Percentiles rank a stretch among this genome's conserved stretches.
Conservation (phyloP, 64 coral and sea anemone species). For the Trachythela sp. region DNA sequence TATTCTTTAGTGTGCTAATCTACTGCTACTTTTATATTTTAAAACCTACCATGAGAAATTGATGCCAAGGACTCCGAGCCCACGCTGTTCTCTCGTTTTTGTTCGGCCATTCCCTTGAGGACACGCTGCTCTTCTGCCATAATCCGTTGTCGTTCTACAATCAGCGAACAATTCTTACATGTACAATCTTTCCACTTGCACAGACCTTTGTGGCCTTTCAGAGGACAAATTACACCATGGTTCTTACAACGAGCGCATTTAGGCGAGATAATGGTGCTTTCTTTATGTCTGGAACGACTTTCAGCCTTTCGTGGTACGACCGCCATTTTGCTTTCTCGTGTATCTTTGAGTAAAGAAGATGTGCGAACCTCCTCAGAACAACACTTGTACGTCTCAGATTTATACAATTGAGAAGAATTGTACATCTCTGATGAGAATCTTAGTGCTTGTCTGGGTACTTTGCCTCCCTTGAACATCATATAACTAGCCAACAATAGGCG, state of each 20-base stretch:
- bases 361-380: not conserved
- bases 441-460: too few species aligned
- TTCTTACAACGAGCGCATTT: conserved; percentile 23
- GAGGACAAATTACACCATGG: not conserved
- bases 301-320: not conserved
- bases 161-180: not conserved
- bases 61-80: not conserved
- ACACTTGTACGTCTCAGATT: too few species aligned
- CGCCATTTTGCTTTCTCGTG: not conserved
- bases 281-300: not conserved
- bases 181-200: conserved; percentile 18
- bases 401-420: too few species aligned
- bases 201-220: conserved; percentile 8
- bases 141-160: conserved; percentile 8
- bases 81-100: not conserved
- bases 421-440: too few species aligned
- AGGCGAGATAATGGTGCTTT: not conserved
- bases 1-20: too few species aligned
- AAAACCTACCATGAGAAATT: not conserved
- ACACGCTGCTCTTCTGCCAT: conserved; percentile 9
- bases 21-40: not conserved
- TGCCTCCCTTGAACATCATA: too few species aligned
- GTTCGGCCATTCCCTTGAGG: not conserved
- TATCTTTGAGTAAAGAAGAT: not conserved
- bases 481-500: too few species aligned